Evolutionary conservation across 2,113 vertebrate genomes (phyloP).

Genomic region (Microcebus jonahi): DNA sequence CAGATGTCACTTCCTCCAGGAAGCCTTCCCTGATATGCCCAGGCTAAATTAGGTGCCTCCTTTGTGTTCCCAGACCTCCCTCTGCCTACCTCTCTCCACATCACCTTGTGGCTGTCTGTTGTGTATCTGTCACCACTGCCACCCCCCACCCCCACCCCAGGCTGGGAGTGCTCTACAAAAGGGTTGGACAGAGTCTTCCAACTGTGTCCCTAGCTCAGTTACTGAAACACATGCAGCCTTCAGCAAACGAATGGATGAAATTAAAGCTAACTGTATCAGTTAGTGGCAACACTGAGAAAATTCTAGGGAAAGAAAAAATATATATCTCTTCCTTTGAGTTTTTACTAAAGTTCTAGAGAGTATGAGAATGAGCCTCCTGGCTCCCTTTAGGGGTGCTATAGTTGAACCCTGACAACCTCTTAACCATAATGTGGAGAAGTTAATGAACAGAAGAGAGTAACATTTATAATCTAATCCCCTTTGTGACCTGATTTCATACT

Average conservation of each 20-base stretch:
- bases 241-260: not conserved
- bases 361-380: not conserved
- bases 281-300: not conserved
- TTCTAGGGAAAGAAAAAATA: not conserved
- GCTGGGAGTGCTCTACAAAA: not conserved
- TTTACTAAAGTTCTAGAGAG: not conserved
- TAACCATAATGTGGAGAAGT: not conserved
- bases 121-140: too few relatives aligned
- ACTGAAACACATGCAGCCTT: not conserved
- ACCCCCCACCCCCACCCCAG: too few relatives aligned
- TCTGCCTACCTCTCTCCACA: too few relatives aligned
- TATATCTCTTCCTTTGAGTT: not conserved
- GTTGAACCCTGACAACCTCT: not conserved
- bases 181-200: not conserved
- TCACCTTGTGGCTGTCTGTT: not conserved
- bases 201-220: not conserved
- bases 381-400: not conserved
- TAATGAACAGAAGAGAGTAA: not conserved
- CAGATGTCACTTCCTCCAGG: not conserved
- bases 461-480: not conserved
- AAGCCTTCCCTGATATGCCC: not conserved
- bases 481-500: not conserved
- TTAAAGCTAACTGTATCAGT: not conserved
- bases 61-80: not conserved
- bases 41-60: not conserved